Percentiles rank a stretch among this genome's conserved stretches.
These are phyloP conservation scores for Loripinus fragilis DNA, from an alignment of 2,888 invertebrate genomes.

Conservation along the genomic window DNA sequence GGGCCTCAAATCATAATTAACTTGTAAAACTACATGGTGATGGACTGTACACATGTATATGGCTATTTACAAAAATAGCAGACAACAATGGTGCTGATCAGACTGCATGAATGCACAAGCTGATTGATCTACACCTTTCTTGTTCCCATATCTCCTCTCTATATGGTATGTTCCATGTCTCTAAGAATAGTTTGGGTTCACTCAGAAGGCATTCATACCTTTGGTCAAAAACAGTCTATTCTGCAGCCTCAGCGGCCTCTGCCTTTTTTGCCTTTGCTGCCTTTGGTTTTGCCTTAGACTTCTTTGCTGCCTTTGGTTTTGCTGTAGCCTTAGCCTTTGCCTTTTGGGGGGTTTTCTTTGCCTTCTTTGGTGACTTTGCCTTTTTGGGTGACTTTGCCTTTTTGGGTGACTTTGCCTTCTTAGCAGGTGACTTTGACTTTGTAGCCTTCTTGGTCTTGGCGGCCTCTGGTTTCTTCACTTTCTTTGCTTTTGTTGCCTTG, in stretches of 20 bases:
- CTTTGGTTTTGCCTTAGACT: neutral
- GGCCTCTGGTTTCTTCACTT: conserved; percentile 51
- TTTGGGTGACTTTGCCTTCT: conserved; percentile 23
- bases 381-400: conserved; percentile 39
- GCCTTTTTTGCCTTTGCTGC: neutral
- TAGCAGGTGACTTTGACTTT: conserved; percentile 34
- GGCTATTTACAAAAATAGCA: no score
- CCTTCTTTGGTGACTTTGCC: conserved; percentile 18
- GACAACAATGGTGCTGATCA: no score
- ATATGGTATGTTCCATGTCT: no score
- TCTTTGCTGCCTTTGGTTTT: neutral
- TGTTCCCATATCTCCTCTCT: no score
- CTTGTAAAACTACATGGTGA: no score
- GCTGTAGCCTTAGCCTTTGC: conserved; percentile 16
- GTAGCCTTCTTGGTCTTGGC: conserved; percentile 27
- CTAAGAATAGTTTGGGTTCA: no score
- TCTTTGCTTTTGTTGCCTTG: conserved; percentile 32
- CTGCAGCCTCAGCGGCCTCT: neutral
- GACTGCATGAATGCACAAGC: no score
- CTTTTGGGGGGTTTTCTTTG: conserved; percentile 19
- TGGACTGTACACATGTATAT: no score
- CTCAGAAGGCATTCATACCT: no score
- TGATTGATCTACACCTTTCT: no score
- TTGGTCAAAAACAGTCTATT: neutral
- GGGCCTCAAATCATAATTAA: no score